These are phyloP conservation scores for Hypena proboscidalis DNA, from an alignment of 2,888 invertebrate species.

Conservation along the genomic window DNA sequence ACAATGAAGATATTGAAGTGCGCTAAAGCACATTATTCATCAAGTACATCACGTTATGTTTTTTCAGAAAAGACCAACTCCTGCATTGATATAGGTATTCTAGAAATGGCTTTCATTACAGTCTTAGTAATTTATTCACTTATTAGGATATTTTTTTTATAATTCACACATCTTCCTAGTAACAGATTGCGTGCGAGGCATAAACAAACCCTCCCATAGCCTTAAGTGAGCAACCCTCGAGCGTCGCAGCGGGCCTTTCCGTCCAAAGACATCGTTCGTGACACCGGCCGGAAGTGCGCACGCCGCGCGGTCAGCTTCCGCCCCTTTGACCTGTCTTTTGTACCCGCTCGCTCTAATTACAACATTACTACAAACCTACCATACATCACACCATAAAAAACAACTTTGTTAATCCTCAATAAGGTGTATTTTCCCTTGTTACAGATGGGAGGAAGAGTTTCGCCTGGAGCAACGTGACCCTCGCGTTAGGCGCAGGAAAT, in stretches of 20 bases:
- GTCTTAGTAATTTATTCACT: no score
- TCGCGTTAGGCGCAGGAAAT: conserved; percentile 65
- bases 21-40: no score
- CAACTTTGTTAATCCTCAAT: conserved; percentile 34
- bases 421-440: conserved; percentile 50
- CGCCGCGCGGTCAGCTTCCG: conserved; percentile 78
- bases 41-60: no score
- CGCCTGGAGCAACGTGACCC: conserved; percentile 56
- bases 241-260: conserved; percentile 54
- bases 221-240: conserved; percentile 51
- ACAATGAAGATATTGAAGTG: no score
- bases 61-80: no score
- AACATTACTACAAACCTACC: conserved; percentile 48
- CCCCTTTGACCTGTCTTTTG: conserved; percentile 76
- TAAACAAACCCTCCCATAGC: conserved; percentile 30
- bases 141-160: no score
- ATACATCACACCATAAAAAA: conserved; percentile 9
- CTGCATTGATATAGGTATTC: no score
- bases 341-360: conserved; percentile 69
- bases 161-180: background rate
- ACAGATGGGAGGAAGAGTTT: conserved; percentile 27
- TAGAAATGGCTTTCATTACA: no score
- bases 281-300: conserved; percentile 69
- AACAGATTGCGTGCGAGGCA: conserved; percentile 10
- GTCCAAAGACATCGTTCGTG: conserved; percentile 66